Evolutionary conservation across 2,888 invertebrate species (phyloP).

Genomic region (Capitulum mitella): DNA sequence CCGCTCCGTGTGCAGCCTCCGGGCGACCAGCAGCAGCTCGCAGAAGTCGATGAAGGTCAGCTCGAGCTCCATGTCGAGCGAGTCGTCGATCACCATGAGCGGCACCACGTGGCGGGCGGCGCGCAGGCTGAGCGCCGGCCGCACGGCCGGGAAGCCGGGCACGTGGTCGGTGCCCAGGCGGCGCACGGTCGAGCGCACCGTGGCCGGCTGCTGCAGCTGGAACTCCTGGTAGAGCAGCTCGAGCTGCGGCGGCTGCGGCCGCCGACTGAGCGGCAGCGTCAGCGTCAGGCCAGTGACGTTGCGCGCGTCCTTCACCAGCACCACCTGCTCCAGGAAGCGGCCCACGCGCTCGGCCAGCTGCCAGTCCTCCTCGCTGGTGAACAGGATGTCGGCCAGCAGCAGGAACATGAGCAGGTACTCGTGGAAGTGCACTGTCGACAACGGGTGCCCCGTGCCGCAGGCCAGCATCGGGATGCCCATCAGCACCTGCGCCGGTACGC

Average conservation of each 20-base stretch:
- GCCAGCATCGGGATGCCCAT: slow-evolving; percentile 19
- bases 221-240: not conserved
- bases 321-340: slow-evolving; percentile 11
- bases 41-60: slow-evolving; percentile 16
- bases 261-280: slow-evolving; percentile 17
- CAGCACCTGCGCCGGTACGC: slow-evolving; percentile 41
- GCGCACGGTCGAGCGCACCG: not conserved
- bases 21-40: not conserved
- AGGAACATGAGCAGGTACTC: slow-evolving; percentile 16
- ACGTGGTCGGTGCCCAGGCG: not conserved
- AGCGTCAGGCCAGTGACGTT: not conserved
- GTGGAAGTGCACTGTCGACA: slow-evolving; percentile 3
- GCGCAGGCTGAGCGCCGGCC: not conserved
- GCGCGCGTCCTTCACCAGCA: slow-evolving; percentile 6
- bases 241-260: not conserved
- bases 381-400: slow-evolving; percentile 18
- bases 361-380: slow-evolving; percentile 15
- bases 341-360: slow-evolving; percentile 17
- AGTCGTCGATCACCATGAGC: not conserved
- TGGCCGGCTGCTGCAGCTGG: slow-evolving; percentile 1
- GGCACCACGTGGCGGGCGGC: not conserved
- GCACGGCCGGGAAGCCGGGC: not conserved
- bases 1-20: not conserved
- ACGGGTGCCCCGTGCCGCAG: not conserved
- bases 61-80: slow-evolving; percentile 6